Evolutionary conservation across 2,888 invertebrate genomes (phyloP), one percentile per base, ranked within the genome.

Genomic region (Spodoptera littoralis): DNA sequence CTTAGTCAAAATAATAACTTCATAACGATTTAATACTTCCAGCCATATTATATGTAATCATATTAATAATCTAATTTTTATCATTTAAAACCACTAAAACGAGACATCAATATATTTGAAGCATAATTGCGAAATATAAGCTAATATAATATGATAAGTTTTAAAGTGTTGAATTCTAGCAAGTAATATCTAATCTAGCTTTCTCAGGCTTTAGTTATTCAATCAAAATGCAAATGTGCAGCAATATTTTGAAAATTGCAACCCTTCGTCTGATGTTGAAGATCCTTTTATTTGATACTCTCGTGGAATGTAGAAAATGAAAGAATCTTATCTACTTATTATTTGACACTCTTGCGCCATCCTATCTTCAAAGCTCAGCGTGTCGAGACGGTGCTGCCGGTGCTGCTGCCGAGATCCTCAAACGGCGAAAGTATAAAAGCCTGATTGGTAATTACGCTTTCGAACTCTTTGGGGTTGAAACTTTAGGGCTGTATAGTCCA

Each of bases 211-310:
- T 53, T 52, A 57, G 76, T 66, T 59, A 73, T 70, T 69, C 81
- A 75, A 81, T 81, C 70, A 79, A 81, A 78, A 81, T 81, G 80
- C 67, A 60, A 80, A 80, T 80, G 44, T 54, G 54, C 45, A 60
- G 66, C 55, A 63, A 59, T 63, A 57, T 13, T 58, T 49, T 13
- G 11, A 51, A 54, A 64, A 48, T 62, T 57, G 53, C 42, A 54
- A 22, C 13, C 11, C 8, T 11, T 45, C 18, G 51, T 62, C 54
- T 62, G 47, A 50, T 50, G 69, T 54, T 57, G 48, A 62, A 68
- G 56, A 42, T 30, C 48, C 9, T 42, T 36, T 27, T n/a, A 47
- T 30, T 45, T 42, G 9, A 50, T 24, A 24, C 30, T 3, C 44
- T 47, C 13, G 55, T 11, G 42, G 41, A 13, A 30, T 42, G 46